Evolutionary conservation across 2,113 vertebrate genomes (phyloP), one percentile per base, ranked within the genome.

Genomic region (Sporophila hypoxantha): DNA sequence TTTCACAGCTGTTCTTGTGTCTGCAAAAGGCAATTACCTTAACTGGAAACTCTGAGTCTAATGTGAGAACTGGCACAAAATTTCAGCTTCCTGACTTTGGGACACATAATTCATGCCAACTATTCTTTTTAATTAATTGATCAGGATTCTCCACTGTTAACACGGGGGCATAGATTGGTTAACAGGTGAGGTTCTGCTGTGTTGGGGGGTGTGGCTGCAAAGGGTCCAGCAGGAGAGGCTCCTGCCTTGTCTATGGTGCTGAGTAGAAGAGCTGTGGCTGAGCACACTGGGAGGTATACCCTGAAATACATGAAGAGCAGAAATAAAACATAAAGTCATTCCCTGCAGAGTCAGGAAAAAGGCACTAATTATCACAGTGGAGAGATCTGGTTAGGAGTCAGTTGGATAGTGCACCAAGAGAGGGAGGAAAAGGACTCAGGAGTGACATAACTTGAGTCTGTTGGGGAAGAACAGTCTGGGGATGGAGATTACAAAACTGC

Each of bases 361-460:
- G 10, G 2, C 5, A 12, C 22, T 59, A 46, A 62, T 55, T 77
- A 64, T 36, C 36, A 52, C 46, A 4, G 5, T 44, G 18, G 46
- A 78, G 21, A 67, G 6, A 67, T 14, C 30, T 67, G 11, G 5
- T 39, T 34, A 25, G 41, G 6, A 68, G 5, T 49, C 62, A 36
- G 30, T 1, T 30, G 21, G 55, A 15, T 12, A 62, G 25, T 9
- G 9, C 22, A 37, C 4, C 22, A 49, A 65, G 32, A 82, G 61
- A 61, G 2, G 0, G 0, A 0, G 5, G 8, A 32, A 46, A 15
- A 44, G 7, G 29, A 60, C 14, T 82, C 26, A 55, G 12, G 47
- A 8, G 22, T 70, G 52, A 62, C 7, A 34, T 52, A 17, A n/a
- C 3, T 37, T 12, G 13, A 53, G 3, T 2, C 12, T 42, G 2